These are phyloP conservation scores for Smittia sp. DNA, from an alignment of 2,888 invertebrate genomes.

Conservation along the genomic window DNA sequence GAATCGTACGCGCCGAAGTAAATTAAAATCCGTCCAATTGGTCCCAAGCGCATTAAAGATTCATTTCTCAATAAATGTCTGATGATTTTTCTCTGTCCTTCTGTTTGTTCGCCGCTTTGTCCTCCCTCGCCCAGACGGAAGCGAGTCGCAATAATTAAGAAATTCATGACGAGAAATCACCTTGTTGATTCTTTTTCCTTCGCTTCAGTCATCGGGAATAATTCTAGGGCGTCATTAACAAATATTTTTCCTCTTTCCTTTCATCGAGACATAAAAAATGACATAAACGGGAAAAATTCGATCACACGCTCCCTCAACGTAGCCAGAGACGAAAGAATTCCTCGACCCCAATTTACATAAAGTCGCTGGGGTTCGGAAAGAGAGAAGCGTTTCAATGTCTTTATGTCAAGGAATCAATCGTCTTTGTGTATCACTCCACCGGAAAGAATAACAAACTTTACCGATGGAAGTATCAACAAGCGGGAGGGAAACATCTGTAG, in stretches of 20 bases:
- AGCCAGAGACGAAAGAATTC: neutral
- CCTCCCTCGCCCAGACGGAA: neutral
- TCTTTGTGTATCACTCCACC: conserved; percentile 15
- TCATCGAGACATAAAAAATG: conserved; percentile 27
- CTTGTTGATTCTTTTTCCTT: conserved; percentile 22
- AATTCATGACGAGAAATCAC: conserved; percentile 30
- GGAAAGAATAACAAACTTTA: conserved; percentile 6
- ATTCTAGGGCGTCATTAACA: conserved; percentile 31
- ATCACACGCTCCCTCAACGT: conserved; percentile 27
- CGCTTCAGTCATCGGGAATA: conserved; percentile 2
- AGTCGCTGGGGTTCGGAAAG: neutral
- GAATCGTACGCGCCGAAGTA: neutral
- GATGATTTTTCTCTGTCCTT: neutral
- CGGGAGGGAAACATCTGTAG: conserved; percentile 25
- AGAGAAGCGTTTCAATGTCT: conserved; percentile 21
- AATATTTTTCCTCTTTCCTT: neutral
- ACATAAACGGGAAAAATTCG: conserved; percentile 1
- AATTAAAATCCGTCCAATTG: neutral
- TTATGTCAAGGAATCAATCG: conserved; percentile 40
- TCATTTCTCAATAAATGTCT: neutral
- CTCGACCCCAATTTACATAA: conserved; percentile 22
- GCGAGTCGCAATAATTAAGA: conserved; percentile 32
- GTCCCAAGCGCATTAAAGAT: conserved; percentile 1
- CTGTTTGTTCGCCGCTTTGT: neutral
- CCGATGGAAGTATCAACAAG: conserved; percentile 7